phyloP scores from a whole-genome alignment of 2,113 vertebrate species.

The Phainopepla nitens region DNA sequence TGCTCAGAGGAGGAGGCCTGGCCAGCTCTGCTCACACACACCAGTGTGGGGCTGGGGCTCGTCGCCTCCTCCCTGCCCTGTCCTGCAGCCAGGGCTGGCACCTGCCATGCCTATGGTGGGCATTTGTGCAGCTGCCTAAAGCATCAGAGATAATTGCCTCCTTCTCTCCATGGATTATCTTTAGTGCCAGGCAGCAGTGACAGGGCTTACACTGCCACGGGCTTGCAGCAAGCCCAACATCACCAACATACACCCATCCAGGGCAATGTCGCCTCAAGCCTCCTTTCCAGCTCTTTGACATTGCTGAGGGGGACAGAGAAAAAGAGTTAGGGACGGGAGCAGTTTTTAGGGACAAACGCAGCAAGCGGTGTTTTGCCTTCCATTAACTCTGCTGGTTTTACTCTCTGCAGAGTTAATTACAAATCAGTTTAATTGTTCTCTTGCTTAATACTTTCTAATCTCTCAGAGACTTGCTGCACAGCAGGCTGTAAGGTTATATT shows the following conservation, averaged over 20 bases:
- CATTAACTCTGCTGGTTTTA: conserved; percentile 44
- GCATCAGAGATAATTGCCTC: not conserved
- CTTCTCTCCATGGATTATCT: rapidly evolving
- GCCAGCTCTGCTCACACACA: not conserved
- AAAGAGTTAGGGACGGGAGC: not conserved
- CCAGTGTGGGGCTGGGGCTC: rapidly evolving
- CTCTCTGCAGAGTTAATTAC: conserved; percentile 66
- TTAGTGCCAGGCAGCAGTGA: rapidly evolving
- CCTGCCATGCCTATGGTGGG: rapidly evolving
- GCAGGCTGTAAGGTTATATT: conserved; percentile 60
- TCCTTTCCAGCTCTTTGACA: not conserved
- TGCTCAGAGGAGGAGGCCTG: not conserved
- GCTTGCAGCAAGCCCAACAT: not conserved
- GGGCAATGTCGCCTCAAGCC: rapidly evolving
- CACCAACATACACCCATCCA: not conserved
- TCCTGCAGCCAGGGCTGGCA: rapidly evolving
- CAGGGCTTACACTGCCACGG: rapidly evolving
- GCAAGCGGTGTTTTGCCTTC: not conserved
- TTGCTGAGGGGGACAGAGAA: not conserved
- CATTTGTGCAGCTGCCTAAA: not conserved
- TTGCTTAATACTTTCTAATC: conserved; percentile 59
- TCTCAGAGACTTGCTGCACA: conserved; percentile 48
- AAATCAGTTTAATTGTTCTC: conserved; percentile 69
- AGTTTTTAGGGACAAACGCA: conserved; percentile 1
- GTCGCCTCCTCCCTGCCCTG: rapidly evolving